Percentiles rank a stretch among this genome's conserved stretches.
phyloP scores from a whole-genome alignment of 2,113 vertebrate species.

The Bostrychus sinensis region DNA sequence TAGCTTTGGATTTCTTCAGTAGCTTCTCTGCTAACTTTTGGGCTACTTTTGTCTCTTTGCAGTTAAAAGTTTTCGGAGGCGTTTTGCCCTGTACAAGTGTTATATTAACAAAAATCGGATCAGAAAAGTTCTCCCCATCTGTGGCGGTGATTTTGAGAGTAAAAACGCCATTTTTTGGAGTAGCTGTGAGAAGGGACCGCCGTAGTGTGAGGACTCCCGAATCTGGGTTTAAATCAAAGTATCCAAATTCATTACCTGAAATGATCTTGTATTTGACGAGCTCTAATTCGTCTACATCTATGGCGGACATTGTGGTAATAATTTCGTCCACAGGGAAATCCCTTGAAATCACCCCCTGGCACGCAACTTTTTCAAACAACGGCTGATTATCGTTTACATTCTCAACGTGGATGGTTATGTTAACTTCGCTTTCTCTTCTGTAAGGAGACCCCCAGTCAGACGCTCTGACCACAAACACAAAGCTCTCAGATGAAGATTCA shows the following conservation, averaged over 20 bases:
- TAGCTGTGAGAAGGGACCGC: conserved; percentile 83
- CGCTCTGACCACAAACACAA: conserved; percentile 91
- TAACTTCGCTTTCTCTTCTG: conserved; percentile 93
- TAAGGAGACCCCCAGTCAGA: conserved; percentile 98
- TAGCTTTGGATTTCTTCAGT: conserved; percentile 92
- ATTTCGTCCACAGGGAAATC: conserved; percentile 90
- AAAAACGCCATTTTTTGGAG: conserved; percentile 85
- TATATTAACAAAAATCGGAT: conserved; percentile 95
- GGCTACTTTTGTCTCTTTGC: conserved; percentile 93
- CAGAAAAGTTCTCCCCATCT: conserved; percentile 94
- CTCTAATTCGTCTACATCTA: conserved; percentile 94
- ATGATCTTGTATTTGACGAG: conserved; percentile 96
- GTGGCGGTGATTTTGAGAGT: conserved; percentile 93
- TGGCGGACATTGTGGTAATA: conserved; percentile 94
- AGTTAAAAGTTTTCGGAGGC: conserved; percentile 88
- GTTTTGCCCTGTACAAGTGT: conserved; percentile 88
- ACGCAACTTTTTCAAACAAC: conserved; percentile 93
- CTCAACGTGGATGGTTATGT: conserved; percentile 89
- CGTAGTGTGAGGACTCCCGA: conserved; percentile 91
- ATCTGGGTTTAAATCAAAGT: conserved; percentile 94
- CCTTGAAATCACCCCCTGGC: conserved; percentile 89
- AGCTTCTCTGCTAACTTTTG: conserved; percentile 95
- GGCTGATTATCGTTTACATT: conserved; percentile 97
- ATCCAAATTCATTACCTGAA: conserved; percentile 91
- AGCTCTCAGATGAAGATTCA: conserved; percentile 91